Percentiles rank a stretch among this genome's conserved stretches.
These are phyloP conservation scores for Ptilodon capucinus DNA, from an alignment of 2,888 invertebrate genomes.

Conservation along the genomic window DNA sequence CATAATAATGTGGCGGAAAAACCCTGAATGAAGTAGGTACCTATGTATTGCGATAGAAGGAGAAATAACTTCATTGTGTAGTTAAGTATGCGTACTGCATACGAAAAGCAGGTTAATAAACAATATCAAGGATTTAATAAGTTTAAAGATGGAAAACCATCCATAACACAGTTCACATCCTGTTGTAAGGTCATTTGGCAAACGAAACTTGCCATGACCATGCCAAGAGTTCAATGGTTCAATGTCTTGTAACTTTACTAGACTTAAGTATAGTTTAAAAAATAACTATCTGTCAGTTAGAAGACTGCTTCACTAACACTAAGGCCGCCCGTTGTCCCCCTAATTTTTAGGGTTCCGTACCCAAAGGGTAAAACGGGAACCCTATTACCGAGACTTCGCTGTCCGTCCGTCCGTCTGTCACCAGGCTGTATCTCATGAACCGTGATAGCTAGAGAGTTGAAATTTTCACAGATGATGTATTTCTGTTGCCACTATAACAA, in stretches of 20 bases:
- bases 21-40: not conserved
- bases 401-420: no score
- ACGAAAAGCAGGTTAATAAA: not conserved
- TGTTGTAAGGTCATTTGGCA: not conserved
- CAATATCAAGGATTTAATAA: not conserved
- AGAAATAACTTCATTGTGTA: not conserved
- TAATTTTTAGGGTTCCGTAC: no score
- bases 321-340: no score
- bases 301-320: no score
- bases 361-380: no score
- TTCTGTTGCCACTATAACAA: no score
- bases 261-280: no score
- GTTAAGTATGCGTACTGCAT: not conserved
- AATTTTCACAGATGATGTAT: no score
- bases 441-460: no score
- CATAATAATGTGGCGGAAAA: not conserved
- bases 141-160: not conserved
- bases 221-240: not conserved
- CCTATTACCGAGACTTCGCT: no score
- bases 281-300: no score
- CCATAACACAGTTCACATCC: not conserved
- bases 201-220: not conserved
- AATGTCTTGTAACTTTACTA: not conserved
- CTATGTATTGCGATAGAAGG: not conserved
- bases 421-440: no score